phyloP scores from a whole-genome alignment of 2,888 invertebrate species.

The Philereme vetulata region DNA sequence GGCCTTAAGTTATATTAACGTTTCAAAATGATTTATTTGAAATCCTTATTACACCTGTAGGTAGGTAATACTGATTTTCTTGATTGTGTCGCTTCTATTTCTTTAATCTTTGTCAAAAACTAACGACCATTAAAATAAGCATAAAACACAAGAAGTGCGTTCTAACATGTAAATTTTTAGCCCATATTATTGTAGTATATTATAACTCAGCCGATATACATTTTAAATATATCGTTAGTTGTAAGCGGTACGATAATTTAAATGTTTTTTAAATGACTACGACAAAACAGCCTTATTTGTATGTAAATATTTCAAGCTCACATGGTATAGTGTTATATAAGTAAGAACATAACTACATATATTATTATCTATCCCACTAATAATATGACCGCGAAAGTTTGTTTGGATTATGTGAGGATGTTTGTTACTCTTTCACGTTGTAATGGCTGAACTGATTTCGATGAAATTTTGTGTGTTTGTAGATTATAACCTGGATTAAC shows the following conservation, averaged over 20 bases:
- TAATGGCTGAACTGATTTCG: too few species aligned
- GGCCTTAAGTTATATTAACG: too few species aligned
- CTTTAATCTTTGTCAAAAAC: slow-evolving; percentile 2
- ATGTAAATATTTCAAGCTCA: not conserved
- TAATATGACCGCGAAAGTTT: too few species aligned
- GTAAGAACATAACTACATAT: too few species aligned
- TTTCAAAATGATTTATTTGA: too few species aligned
- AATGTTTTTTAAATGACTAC: slow-evolving; percentile 31
- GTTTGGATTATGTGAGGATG: too few species aligned
- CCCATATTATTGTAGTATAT: slow-evolving; percentile 43
- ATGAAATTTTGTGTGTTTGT: too few species aligned
- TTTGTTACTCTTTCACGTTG: too few species aligned
- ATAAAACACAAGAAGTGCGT: slow-evolving; percentile 28
- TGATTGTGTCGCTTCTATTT: not conserved
- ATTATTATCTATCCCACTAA: too few species aligned
- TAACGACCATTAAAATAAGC: slow-evolving; percentile 15
- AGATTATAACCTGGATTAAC: too few species aligned
- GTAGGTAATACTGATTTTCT: too few species aligned
- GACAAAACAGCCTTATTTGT: slow-evolving; percentile 18
- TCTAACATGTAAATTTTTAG: slow-evolving; percentile 44
- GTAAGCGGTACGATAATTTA: slow-evolving; percentile 27
- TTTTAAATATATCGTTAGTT: slow-evolving; percentile 42
- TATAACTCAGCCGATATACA: slow-evolving; percentile 43
- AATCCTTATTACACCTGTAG: too few species aligned
- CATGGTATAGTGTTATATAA: not conserved